Conservation (phyloP, 2,113 vertebrate species). For the Callionymus lyra region DNA sequence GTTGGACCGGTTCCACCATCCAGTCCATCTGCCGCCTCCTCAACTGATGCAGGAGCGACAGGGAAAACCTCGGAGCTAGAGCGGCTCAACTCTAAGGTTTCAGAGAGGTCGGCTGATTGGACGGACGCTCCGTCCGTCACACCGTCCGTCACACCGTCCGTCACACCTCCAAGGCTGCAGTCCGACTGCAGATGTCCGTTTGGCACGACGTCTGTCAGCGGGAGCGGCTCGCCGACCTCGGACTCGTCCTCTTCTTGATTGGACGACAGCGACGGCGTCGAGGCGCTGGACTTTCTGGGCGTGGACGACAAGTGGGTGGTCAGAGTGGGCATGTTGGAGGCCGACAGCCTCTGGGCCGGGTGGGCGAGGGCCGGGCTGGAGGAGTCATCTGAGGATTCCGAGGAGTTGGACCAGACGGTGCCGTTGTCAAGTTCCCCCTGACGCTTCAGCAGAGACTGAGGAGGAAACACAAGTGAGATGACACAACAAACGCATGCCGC, state of each 20-base stretch:
- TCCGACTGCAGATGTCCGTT: slow-evolving; percentile 80
- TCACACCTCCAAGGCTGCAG: slow-evolving; percentile 73
- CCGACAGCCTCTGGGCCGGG: slow-evolving; percentile 46
- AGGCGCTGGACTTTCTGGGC: slow-evolving; percentile 60
- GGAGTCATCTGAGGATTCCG: slow-evolving; percentile 92
- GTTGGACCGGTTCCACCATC: neutral
- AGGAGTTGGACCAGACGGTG: slow-evolving; percentile 95
- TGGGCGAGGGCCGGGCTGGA: slow-evolving; percentile 78
- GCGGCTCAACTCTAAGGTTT: slow-evolving; percentile 32
- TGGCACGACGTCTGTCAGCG: slow-evolving; percentile 47
- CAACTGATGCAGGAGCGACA: neutral
- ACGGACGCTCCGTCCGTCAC: slow-evolving; percentile 41
- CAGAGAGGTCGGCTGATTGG: slow-evolving; percentile 41
- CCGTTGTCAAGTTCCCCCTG: slow-evolving; percentile 96
- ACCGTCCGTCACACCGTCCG: slow-evolving; percentile 71
- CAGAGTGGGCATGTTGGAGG: slow-evolving; percentile 52
- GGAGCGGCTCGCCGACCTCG: slow-evolving; percentile 33
- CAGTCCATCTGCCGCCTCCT: slow-evolving; percentile 13
- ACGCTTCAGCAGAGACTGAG: slow-evolving; percentile 88
- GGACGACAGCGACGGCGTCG: slow-evolving; percentile 54
- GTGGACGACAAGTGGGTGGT: slow-evolving; percentile 79
- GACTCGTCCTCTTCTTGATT: slow-evolving; percentile 59
- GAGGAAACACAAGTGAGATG: slow-evolving; percentile 3
- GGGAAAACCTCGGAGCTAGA: slow-evolving; percentile 32
- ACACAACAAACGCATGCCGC: neutral